A percentile compares a stretch with the other conserved stretches of the same genome.
Evolutionary conservation across 2,797 vertebrate genomes (phyloP).

Genomic region (Pantherophis vulpinus): DNA sequence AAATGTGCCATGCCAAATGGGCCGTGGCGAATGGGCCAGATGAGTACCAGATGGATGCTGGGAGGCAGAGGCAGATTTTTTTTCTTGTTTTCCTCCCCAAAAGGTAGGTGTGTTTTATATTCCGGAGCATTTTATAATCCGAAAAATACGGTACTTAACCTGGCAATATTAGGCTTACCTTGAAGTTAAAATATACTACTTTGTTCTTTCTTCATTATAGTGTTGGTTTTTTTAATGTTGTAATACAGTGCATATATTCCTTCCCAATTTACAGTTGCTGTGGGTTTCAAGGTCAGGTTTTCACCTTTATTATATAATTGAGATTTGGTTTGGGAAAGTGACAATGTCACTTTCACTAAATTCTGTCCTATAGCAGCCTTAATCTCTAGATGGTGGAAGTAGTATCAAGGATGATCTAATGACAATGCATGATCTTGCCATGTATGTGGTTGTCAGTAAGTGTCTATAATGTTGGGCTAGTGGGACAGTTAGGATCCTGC

Average conservation of each 20-base stretch:
- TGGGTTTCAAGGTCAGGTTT: neutral
- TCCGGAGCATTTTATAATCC: no score
- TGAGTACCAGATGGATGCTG: no score
- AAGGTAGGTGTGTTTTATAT: no score
- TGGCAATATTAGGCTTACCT: neutral
- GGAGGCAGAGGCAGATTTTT: no score
- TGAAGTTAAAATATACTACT: neutral
- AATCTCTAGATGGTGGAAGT: neutral
- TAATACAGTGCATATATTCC: neutral
- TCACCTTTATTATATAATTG: neutral
- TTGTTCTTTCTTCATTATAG: neutral
- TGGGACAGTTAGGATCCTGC: neutral
- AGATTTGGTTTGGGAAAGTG: neutral
- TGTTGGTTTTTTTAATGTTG: neutral
- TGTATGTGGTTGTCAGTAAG: neutral
- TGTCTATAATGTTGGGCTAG: neutral
- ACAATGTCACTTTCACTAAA: neutral
- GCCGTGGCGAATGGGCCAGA: no score
- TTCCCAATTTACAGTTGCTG: neutral
- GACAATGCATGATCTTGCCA: neutral
- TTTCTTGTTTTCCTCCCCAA: no score
- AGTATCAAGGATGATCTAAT: neutral
- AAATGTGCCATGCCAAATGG: no score
- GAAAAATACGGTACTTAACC: neutral
- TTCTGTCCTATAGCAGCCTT: neutral